Conservation (phyloP, 2,888 invertebrate species). For the Cremastinae sp. region DNA sequence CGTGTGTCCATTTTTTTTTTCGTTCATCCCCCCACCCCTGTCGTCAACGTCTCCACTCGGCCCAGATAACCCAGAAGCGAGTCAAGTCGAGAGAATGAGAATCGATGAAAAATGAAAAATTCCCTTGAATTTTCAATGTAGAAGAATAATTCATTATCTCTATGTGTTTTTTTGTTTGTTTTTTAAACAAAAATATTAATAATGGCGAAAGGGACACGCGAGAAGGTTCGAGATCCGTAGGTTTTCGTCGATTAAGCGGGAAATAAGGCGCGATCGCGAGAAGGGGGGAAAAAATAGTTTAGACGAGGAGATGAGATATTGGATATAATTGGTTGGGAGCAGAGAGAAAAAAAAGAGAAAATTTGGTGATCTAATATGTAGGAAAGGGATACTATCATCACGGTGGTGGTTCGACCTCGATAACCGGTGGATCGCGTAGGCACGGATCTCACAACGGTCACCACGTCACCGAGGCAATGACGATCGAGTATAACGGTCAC, state of each 20-base stretch:
- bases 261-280: background rate
- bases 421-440: constrained; percentile 72
- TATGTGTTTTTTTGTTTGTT: too few relatives aligned
- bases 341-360: constrained; percentile 60
- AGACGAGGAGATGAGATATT: background rate
- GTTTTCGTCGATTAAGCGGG: constrained; percentile 25
- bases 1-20: constrained; percentile 35
- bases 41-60: too few relatives aligned
- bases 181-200: too few relatives aligned
- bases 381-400: constrained; percentile 78
- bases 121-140: too few relatives aligned
- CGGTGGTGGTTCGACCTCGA: constrained; percentile 72
- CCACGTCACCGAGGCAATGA: constrained; percentile 71
- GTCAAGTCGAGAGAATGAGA: constrained; percentile 2
- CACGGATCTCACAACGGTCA: constrained; percentile 75
- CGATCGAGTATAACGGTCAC: constrained; percentile 77
- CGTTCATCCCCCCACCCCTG: background rate
- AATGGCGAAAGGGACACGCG: too few relatives aligned
- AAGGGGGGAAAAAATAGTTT: background rate
- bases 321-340: constrained; percentile 1
- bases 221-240: constrained; percentile 12
- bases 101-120: constrained; percentile 6
- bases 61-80: too few relatives aligned
- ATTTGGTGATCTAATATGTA: constrained; percentile 71
- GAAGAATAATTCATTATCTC: too few relatives aligned